A percentile compares a stretch with the other conserved stretches of the same genome.
Conservation (phyloP, 2,888 invertebrate genomes). For the Bugulina stolonifera region DNA sequence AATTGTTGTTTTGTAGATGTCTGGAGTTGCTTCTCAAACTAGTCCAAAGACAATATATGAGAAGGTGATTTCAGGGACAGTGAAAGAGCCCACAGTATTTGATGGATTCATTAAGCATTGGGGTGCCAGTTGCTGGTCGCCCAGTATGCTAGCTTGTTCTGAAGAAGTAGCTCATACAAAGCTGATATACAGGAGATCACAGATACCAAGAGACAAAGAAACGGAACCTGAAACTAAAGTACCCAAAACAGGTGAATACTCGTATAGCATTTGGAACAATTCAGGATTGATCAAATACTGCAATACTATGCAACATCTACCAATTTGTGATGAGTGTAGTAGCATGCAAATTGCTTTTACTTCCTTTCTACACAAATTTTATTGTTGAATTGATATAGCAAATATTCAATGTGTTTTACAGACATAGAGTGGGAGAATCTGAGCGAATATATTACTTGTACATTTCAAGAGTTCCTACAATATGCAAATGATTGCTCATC, state of each 20-base stretch:
- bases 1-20: neutral
- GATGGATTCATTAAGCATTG: slow-evolving; percentile 30
- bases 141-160: slow-evolving; percentile 32
- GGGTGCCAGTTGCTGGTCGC: slow-evolving; percentile 39
- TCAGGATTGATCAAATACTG: no score
- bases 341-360: no score
- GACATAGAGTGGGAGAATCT: slow-evolving; percentile 69
- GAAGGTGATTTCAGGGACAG: neutral
- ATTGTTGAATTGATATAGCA: no score
- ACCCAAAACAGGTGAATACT: no score
- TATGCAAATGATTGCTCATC: slow-evolving; percentile 46
- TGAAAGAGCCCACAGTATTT: neutral
- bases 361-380: no score
- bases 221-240: neutral
- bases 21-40: neutral
- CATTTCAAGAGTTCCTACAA: slow-evolving; percentile 62
- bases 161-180: neutral
- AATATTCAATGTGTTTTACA: slow-evolving; percentile 29
- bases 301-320: no score
- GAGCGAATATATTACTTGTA: slow-evolving; percentile 60
- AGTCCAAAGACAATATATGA: no score
- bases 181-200: neutral
- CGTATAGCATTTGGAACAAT: no score
- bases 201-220: slow-evolving; percentile 12
- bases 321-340: no score